Conservation (phyloP, 1,140 invertebrate genomes). For the Octopus sinensis region DNA sequence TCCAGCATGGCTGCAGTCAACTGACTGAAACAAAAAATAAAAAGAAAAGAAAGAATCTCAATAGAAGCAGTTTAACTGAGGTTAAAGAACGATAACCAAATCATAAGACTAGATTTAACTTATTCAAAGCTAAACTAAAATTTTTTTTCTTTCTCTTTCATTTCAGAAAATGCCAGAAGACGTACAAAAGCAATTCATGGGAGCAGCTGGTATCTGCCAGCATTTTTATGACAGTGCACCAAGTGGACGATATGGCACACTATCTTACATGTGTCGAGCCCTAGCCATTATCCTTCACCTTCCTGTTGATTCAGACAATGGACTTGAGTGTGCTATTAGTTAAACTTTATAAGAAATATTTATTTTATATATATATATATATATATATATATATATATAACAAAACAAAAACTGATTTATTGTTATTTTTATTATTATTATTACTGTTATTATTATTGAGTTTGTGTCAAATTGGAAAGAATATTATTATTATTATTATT, state of each 20-base stretch:
- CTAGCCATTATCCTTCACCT: conserved; percentile 60
- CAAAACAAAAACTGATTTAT: not conserved
- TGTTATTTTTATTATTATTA: not conserved
- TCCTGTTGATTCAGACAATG: conserved; percentile 36
- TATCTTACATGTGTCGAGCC: conserved; percentile 92
- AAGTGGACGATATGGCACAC: conserved; percentile 93
- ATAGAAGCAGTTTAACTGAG: too few species aligned
- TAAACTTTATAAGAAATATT: conserved; percentile 11
- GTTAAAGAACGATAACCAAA: too few species aligned
- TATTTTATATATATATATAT: not conserved
- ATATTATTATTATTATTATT: not conserved
- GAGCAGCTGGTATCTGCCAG: conserved; percentile 90
- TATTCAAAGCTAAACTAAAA: too few species aligned
- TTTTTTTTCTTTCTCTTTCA: conserved; percentile 29
- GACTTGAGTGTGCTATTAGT: conserved; percentile 47
- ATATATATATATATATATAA: not conserved
- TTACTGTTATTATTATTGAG: not conserved
- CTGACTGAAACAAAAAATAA: too few species aligned
- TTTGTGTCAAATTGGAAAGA: not conserved
- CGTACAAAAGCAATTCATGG: conserved; percentile 88
- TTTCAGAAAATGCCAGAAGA: conserved; percentile 77
- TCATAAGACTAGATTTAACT: too few species aligned
- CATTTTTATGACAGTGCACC: conserved; percentile 98
- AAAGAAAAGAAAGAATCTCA: too few species aligned
- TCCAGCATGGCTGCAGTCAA: too few species aligned